phyloP scores from a whole-genome alignment of 1,140 invertebrate species.

The Cryptotermes secundus region DNA sequence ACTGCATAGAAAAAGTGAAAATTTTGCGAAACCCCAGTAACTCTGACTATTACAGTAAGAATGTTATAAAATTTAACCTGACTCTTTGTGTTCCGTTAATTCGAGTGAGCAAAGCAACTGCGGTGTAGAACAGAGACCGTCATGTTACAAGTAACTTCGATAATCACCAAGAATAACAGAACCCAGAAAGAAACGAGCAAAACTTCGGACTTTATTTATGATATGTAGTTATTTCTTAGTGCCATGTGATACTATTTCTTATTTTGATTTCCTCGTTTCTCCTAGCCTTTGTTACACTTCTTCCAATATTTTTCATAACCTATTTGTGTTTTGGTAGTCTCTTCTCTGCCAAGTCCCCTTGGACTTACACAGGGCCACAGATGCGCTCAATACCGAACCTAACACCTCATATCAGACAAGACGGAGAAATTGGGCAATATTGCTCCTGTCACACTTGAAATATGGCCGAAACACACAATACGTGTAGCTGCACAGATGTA shows the following conservation, averaged over 20 bases:
- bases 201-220: neutral
- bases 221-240: neutral
- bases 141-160: no score
- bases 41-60: no score
- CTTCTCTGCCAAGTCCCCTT: neutral
- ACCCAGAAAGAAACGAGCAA: neutral
- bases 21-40: no score
- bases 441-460: neutral
- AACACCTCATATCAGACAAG: conserved; percentile 12
- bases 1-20: no score
- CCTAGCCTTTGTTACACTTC: neutral
- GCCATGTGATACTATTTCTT: neutral
- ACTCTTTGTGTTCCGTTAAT: no score
- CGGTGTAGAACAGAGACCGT: no score
- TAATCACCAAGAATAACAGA: neutral
- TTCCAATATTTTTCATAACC: neutral
- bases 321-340: conserved; percentile 15
- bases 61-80: no score
- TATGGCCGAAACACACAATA: conserved; percentile 16
- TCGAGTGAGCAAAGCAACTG: no score
- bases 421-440: conserved; percentile 11
- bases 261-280: conserved; percentile 23
- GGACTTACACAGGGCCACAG: neutral
- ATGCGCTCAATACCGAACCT: neutral
- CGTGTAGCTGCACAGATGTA: conserved; percentile 3